phyloP scores from a whole-genome alignment of 2,113 vertebrate species.

The Sylvietta virens region DNA sequence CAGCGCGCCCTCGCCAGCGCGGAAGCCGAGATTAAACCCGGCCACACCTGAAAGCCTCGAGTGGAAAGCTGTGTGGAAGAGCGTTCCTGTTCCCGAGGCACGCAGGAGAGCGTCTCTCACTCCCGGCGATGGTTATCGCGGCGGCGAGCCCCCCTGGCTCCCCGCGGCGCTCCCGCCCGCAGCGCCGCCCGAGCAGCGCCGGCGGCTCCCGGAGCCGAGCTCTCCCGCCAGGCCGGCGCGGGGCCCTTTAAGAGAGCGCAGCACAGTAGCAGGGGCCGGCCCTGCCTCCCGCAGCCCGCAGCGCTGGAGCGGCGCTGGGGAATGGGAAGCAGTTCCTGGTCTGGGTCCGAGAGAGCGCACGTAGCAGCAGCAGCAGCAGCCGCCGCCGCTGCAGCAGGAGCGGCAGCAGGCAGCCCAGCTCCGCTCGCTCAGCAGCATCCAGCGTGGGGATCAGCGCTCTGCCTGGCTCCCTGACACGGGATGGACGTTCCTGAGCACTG shows the following conservation, averaged over 20 bases:
- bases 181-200: not conserved
- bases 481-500: slow-evolving; percentile 53
- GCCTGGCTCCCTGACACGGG: not conserved
- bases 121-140: not conserved
- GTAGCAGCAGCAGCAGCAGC: not conserved
- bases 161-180: not conserved
- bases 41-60: not conserved
- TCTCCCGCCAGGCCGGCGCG: not conserved
- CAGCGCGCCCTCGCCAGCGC: accelerated
- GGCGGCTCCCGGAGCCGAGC: not conserved
- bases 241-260: slow-evolving; percentile 70
- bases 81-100: not conserved
- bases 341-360: not conserved
- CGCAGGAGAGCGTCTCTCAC: accelerated
- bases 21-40: accelerated
- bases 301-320: not conserved
- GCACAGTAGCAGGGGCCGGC: slow-evolving; percentile 11
- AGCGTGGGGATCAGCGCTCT: not conserved
- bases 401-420: not conserved
- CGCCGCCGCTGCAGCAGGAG: accelerated
- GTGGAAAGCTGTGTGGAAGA: accelerated
- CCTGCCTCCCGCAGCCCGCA: slow-evolving; percentile 29
- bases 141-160: accelerated
- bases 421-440: not conserved
- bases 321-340: slow-evolving; percentile 28